A percentile compares a stretch with the other conserved stretches of the same genome.
Conservation (phyloP, 1,140 invertebrate species). For the Aleiodes sp. region DNA sequence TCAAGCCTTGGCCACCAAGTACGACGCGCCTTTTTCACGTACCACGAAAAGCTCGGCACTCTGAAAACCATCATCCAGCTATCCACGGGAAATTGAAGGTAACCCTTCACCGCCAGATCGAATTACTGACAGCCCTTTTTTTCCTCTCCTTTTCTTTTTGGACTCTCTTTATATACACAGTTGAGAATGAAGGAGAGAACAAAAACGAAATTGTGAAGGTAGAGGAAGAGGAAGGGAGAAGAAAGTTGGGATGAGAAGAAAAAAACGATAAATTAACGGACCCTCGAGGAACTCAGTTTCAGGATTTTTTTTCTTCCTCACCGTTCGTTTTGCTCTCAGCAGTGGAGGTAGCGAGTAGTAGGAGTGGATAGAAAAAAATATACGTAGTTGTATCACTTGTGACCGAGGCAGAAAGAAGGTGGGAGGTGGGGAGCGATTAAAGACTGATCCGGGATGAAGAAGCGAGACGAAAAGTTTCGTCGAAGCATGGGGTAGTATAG, state of each 20-base stretch:
- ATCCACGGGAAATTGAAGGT: neutral
- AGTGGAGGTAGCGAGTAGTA: neutral
- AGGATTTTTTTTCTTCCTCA: neutral
- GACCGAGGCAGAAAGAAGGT: neutral
- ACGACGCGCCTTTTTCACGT: conserved; percentile 22
- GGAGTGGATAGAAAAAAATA: conserved; percentile 21
- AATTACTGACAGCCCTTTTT: neutral
- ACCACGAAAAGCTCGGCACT: neutral
- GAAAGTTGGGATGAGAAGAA: neutral
- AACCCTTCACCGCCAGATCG: neutral
- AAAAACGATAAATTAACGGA: neutral
- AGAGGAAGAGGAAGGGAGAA: neutral
- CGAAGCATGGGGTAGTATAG: conserved; percentile 40
- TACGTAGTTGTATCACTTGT: conserved; percentile 14
- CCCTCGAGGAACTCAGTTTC: neutral
- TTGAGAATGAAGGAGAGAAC: neutral
- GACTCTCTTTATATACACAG: neutral
- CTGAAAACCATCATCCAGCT: neutral
- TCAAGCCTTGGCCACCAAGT: conserved; percentile 26
- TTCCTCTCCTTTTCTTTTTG: neutral
- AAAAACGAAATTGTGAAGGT: neutral
- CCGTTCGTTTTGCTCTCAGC: neutral
- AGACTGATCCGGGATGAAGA: conserved; percentile 55
- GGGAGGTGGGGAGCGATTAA: conserved; percentile 52
- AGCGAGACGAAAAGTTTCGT: conserved; percentile 51